Evolutionary conservation across 2,888 invertebrate species (phyloP), one percentile per base, ranked within the genome.

Genomic region (Meteorus cinctellus): DNA sequence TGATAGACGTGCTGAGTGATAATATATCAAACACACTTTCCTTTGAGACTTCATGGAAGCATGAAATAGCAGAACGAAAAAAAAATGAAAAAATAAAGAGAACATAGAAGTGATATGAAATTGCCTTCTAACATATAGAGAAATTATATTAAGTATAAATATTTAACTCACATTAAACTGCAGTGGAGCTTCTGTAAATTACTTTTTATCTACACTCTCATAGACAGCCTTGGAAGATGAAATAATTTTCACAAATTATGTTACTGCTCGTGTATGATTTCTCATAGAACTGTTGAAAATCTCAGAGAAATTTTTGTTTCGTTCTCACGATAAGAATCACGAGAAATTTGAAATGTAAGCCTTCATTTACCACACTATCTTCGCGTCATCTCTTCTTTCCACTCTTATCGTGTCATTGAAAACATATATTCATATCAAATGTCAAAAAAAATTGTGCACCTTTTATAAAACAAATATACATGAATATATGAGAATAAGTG

Each of bases 21-120:
- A 62, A 31, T 75, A 60, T 66, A 71, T 75, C 63, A 59, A 16
- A n/a, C 5, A 55, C 63, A 75, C 75, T 75, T 66, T 71, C 75
- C 65, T 71, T 67, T 55, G 60, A 67, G 59, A 60, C 60, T 66
- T 55, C 75, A 71, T 75, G 41, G 19, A 59, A 6, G 24, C 59
- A 45, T 67, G 48, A 60, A 66, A 62, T 45, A 60, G 59, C 24
- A 41, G n/a, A 41, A 45, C 45, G 16, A 60, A 71, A 63, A 27
- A 27, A 36, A 45, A 60, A 27, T 48, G 51, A 29, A 19, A 36
- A 14, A 62, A 24, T 24, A 24, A 24, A 69, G 24, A 16, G 34
- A 62, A 31, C 45, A 63, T 45, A 31, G 19, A 6, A 55, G 6
- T 10, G 14, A 24, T 10, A 60, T 71, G 4, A 27, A n/a, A n/a